Evolutionary conservation across 2,113 vertebrate species (phyloP), one percentile per base, ranked within the genome.

Genomic region (Accipiter virgatus): DNA sequence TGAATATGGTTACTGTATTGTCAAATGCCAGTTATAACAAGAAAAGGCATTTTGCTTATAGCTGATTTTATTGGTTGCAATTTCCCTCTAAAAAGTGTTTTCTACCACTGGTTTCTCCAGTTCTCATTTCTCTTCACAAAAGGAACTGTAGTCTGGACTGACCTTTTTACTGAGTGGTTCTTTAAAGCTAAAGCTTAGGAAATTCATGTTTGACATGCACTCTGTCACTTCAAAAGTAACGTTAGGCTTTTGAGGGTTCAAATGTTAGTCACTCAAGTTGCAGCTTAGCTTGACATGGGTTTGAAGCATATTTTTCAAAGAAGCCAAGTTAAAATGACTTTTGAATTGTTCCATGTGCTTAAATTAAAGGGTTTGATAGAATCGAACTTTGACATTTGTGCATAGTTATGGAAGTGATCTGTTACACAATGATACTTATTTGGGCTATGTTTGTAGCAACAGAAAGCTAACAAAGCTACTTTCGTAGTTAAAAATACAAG

Each of bases 161-260:
- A 90, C 66, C 78, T 91, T 93, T 96, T 75, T 34, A 22, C 56
- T 13, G 14, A 12, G 87, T 14, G 65, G n/a, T 42, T 80, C 74
- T 97, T 93, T 86, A 91, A 91, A 95, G 72, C 75, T 89, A 81
- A 95, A 96, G 43, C 63, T 93, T 91, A 87, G 79, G 31, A 91
- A 86, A 93, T 93, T 95, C 21, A 29, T 81, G 52, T 55, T 88
- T 72, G 48, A 77, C 16, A 10, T 17, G 13, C 65, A 81, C 65
- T 68, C 53, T 95, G 88, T 96, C 94, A 96, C 77, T 91, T 91
- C 68, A 95, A 95, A 93, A 93, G 77, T 55, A 63, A 26, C 4
- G 15, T 21, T 83, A 48, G 65, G 34, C 78, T 94, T 95, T 86
- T 70, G 62, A 43, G 78, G 25, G 70, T 86, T 84, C 79, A 88